phyloP scores from a whole-genome alignment of 2,797 vertebrate species.

The Acanthiza pusilla region DNA sequence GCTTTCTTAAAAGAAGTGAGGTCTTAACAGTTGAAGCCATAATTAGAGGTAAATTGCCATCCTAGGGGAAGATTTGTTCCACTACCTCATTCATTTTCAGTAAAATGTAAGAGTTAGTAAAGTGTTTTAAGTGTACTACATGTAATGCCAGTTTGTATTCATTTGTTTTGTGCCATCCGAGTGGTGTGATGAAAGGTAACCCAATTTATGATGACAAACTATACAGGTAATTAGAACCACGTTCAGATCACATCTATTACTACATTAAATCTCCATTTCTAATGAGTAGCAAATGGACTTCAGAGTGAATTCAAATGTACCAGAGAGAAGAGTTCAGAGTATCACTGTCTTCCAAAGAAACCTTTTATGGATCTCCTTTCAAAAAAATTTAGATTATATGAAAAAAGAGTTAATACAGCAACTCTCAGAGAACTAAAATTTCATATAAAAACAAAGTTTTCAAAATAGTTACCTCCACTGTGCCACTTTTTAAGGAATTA shows the following conservation, averaged over 20 bases:
- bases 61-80: background rate
- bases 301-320: background rate
- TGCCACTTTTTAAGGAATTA: background rate
- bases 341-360: background rate
- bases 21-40: background rate
- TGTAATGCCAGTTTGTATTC: background rate
- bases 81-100: background rate
- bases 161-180: background rate
- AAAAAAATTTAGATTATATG: background rate
- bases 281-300: background rate
- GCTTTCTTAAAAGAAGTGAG: background rate
- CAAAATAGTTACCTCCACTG: background rate
- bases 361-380: background rate
- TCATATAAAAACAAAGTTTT: background rate
- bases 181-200: background rate
- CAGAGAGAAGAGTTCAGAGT: background rate
- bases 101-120: background rate
- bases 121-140: background rate
- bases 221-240: slow-evolving; percentile 32
- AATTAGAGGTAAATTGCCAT: background rate
- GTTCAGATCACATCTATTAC: background rate
- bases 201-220: slow-evolving; percentile 10
- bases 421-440: background rate
- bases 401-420: background rate
- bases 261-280: background rate